These are phyloP conservation scores for Chironomus tepperi DNA, from an alignment of 1,140 invertebrate species.

Conservation along the genomic window DNA sequence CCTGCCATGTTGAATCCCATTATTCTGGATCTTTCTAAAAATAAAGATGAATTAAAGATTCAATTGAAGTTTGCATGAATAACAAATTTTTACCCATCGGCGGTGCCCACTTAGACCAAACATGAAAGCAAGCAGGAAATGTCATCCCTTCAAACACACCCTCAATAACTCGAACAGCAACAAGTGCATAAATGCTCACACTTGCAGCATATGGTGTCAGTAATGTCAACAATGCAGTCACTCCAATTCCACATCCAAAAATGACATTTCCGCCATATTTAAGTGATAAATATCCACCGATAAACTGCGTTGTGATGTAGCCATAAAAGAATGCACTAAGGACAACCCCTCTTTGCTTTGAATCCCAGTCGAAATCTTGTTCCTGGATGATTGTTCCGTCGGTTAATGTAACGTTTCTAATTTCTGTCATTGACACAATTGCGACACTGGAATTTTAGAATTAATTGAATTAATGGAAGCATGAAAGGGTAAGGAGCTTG, in stretches of 20 bases:
- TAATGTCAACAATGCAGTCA: slow-evolving; percentile 69
- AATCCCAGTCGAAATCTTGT: slow-evolving; percentile 70
- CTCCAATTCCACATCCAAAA: slow-evolving; percentile 65
- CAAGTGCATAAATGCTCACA: slow-evolving; percentile 59
- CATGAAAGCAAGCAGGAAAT: slow-evolving; percentile 73
- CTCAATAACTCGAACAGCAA: slow-evolving; percentile 68
- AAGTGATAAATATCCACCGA: slow-evolving; percentile 73
- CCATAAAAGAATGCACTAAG: slow-evolving; percentile 80
- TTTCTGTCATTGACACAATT: slow-evolving; percentile 70
- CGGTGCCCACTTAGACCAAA: slow-evolving; percentile 74
- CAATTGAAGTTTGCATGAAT: no score
- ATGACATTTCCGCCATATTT: slow-evolving; percentile 69
- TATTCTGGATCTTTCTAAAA: slow-evolving; percentile 57
- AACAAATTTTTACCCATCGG: slow-evolving; percentile 27
- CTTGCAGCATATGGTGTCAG: slow-evolving; percentile 63
- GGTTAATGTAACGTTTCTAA: slow-evolving; percentile 42
- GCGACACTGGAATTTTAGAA: slow-evolving; percentile 70
- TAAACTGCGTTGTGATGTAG: slow-evolving; percentile 78
- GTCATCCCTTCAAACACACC: slow-evolving; percentile 82
- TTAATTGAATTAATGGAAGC: no score
- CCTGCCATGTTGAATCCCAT: slow-evolving; percentile 65
- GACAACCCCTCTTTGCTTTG: slow-evolving; percentile 68
- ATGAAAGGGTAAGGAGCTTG: no score
- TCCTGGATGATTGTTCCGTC: slow-evolving; percentile 40
- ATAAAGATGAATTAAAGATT: not conserved